A percentile compares a stretch with the other conserved stretches of the same genome.
Conservation (phyloP, 2,888 invertebrate species). For the Thymelicus lineola region DNA sequence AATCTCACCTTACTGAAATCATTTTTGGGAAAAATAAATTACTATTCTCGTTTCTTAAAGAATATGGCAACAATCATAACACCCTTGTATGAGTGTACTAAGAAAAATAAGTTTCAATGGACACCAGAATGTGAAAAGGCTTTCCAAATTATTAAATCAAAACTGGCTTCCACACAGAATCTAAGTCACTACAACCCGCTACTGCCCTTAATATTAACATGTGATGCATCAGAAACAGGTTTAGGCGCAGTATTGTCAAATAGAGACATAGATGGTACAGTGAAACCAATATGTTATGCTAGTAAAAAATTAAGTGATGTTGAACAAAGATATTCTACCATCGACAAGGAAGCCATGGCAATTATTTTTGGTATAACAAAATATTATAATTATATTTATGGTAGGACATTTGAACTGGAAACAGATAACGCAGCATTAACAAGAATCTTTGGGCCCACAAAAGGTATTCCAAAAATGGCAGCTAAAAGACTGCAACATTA, state of each 20-base stretch:
- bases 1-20: constrained; percentile 8
- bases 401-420: constrained; percentile 45
- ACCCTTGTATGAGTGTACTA: constrained; percentile 6
- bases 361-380: constrained; percentile 47
- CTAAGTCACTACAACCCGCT: neutral
- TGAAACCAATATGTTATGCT: constrained; percentile 42
- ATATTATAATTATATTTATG: constrained; percentile 47
- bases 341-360: constrained; percentile 47
- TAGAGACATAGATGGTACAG: constrained; percentile 27
- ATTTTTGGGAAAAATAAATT: constrained; percentile 19
- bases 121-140: neutral
- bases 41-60: no score
- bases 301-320: constrained; percentile 41
- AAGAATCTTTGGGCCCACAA: constrained; percentile 51
- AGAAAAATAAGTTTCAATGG: constrained; percentile 11
- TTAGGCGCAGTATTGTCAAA: constrained; percentile 35
- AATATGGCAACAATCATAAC: neutral
- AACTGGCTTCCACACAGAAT: neutral
- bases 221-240: constrained; percentile 37
- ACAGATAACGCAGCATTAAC: constrained; percentile 47
- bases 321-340: constrained; percentile 40
- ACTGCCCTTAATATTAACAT: constrained; percentile 30
- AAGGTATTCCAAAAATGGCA: constrained; percentile 47
- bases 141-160: neutral
- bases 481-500: constrained; percentile 49